Evolutionary conservation across 2,888 invertebrate genomes (phyloP).

Genomic region (Lasioglossum oenotherae): DNA sequence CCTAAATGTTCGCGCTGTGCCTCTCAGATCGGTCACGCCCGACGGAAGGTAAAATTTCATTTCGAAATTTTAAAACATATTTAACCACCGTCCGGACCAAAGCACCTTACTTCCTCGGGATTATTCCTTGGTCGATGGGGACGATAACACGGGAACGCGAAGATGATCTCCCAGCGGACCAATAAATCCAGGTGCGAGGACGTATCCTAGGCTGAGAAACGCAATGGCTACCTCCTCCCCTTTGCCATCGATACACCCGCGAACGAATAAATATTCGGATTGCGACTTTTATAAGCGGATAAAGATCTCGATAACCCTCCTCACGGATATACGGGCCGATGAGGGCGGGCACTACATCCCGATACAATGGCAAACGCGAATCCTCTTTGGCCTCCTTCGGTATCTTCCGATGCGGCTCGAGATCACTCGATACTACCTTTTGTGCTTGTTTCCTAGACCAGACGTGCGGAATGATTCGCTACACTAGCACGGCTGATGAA

Average conservation of each 20-base stretch:
- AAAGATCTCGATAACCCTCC: conserved; percentile 76
- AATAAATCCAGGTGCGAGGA: conserved; percentile 45
- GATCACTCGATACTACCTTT: conserved; percentile 44
- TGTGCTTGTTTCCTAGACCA: conserved; percentile 48
- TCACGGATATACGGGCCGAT: conserved; percentile 45
- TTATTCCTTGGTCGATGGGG: neutral
- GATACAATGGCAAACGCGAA: conserved; percentile 59
- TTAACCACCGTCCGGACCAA: neutral
- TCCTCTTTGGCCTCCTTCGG: conserved; percentile 57
- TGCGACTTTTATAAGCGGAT: conserved; percentile 73
- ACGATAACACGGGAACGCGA: neutral
- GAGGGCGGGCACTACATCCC: conserved; percentile 55
- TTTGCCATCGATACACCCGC: conserved; percentile 11
- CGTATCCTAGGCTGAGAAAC: neutral
- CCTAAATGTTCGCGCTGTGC: too few relatives aligned
- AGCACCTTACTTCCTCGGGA: neutral
- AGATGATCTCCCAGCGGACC: neutral
- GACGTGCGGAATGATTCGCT: conserved; percentile 43
- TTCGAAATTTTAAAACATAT: too few relatives aligned
- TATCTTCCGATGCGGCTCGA: conserved; percentile 51
- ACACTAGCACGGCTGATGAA: conserved; percentile 39
- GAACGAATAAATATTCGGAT: conserved; percentile 73
- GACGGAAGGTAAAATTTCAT: too few relatives aligned
- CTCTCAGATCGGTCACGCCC: too few relatives aligned
- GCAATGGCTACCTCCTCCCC: neutral